phyloP scores from a whole-genome alignment of 2,797 vertebrate genomes.

The Sebastes steindachneri region DNA sequence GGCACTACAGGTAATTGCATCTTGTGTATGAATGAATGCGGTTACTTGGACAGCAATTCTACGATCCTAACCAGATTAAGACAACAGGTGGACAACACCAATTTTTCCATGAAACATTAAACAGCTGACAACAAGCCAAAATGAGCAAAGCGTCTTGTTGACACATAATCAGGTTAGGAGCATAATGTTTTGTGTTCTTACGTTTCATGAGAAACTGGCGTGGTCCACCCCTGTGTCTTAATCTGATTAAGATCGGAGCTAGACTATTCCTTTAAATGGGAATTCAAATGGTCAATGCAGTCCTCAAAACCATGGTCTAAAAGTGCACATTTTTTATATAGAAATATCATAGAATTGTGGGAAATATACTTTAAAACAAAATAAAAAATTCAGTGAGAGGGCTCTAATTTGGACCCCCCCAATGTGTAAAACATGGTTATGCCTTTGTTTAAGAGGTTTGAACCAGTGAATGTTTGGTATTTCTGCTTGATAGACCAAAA shows the following conservation, averaged over 20 bases:
- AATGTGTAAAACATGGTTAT: fast-evolving
- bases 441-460: neutral
- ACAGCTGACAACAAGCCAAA: too few relatives aligned
- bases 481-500: too few relatives aligned
- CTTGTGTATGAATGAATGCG: fast-evolving
- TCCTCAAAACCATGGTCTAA: neutral
- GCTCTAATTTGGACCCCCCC: too few relatives aligned
- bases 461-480: neutral
- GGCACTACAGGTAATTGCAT: neutral
- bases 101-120: neutral
- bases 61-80: neutral
- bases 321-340: fast-evolving
- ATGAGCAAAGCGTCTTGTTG: too few relatives aligned
- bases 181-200: too few relatives aligned
- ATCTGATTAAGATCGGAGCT: too few relatives aligned
- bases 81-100: neutral
- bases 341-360: neutral
- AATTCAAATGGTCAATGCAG: neutral
- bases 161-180: too few relatives aligned
- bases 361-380: neutral
- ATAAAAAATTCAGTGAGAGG: neutral
- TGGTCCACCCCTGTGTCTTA: too few relatives aligned
- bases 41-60: neutral
- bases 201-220: too few relatives aligned
- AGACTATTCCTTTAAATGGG: neutral